phyloP scores from a whole-genome alignment of 1,140 invertebrate genomes.

The Copidosoma floridanum region DNA sequence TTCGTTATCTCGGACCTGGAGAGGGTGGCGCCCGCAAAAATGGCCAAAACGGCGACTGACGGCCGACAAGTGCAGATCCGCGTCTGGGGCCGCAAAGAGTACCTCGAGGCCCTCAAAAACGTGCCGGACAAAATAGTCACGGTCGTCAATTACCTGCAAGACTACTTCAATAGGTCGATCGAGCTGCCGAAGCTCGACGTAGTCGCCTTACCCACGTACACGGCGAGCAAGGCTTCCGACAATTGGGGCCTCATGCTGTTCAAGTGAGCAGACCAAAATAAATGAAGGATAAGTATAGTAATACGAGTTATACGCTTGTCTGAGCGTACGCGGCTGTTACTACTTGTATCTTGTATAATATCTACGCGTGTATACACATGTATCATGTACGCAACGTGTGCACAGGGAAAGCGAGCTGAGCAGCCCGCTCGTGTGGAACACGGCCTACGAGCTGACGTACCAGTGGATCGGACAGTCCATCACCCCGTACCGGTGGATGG shows the following conservation, averaged over 20 bases:
- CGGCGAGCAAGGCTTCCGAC: slow-evolving; percentile 66
- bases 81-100: slow-evolving; percentile 75
- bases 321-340: too few relatives aligned
- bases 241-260: slow-evolving; percentile 77
- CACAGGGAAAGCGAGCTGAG: slow-evolving; percentile 69
- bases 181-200: slow-evolving; percentile 76
- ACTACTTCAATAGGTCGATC: slow-evolving; percentile 70
- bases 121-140: slow-evolving; percentile 64
- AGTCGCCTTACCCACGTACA: slow-evolving; percentile 80
- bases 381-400: too few relatives aligned
- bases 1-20: slow-evolving; percentile 76
- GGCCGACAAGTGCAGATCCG: slow-evolving; percentile 53
- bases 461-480: slow-evolving; percentile 75
- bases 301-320: too few relatives aligned
- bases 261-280: too few relatives aligned
- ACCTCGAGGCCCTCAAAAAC: slow-evolving; percentile 62
- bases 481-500: slow-evolving; percentile 70
- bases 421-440: slow-evolving; percentile 60
- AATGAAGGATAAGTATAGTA: too few relatives aligned
- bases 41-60: slow-evolving; percentile 41
- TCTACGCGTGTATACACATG: not conserved
- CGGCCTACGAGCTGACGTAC: slow-evolving; percentile 68
- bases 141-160: slow-evolving; percentile 66
- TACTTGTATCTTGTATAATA: too few relatives aligned
- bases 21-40: slow-evolving; percentile 40